Percentiles rank a stretch among this genome's conserved stretches.
Conservation (phyloP, 35 echinoderm and acorn worm genomes). For the Eucidaris tribuloides region DNA sequence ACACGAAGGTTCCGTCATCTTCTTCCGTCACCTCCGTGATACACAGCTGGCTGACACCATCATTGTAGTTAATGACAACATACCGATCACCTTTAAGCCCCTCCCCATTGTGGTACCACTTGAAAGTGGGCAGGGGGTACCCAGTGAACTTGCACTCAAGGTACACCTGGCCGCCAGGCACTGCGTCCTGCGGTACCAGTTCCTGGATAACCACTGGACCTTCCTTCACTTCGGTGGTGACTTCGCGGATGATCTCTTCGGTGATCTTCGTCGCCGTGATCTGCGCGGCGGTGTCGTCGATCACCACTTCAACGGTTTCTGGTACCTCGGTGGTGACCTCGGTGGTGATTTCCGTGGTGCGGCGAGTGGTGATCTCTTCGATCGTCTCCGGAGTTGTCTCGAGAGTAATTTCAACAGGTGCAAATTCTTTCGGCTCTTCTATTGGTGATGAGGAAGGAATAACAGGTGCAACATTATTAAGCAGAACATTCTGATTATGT, state of each 20-base stretch:
- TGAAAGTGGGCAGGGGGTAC: slow-evolving; percentile 62
- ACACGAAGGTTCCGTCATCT: slow-evolving; percentile 78
- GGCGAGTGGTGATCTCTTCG: not conserved
- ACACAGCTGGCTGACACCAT: slow-evolving; percentile 72
- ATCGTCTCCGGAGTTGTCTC: not conserved
- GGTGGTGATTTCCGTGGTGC: slow-evolving; percentile 7
- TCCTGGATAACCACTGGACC: slow-evolving; percentile 69
- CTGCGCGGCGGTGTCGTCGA: slow-evolving; percentile 13
- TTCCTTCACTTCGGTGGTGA: slow-evolving; percentile 36
- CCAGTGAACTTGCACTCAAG: slow-evolving; percentile 90
- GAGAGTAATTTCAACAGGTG: slow-evolving; percentile 8
- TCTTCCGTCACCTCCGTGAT: slow-evolving; percentile 83
- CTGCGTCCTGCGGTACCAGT: slow-evolving; percentile 26
- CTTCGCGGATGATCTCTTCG: slow-evolving; percentile 6
- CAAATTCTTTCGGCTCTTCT: slow-evolving; percentile 4
- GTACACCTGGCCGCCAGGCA: slow-evolving; percentile 55
- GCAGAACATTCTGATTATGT: too few relatives aligned
- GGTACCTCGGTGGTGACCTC: not conserved
- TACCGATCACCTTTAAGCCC: slow-evolving; percentile 60
- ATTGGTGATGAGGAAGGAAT: not conserved
- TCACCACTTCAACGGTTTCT: not conserved
- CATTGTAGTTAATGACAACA: slow-evolving; percentile 73
- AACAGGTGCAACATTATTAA: too few relatives aligned
- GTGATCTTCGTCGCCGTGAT: slow-evolving; percentile 19
- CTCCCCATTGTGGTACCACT: slow-evolving; percentile 70